Conservation (phyloP, 2,797 vertebrate species). For the Craterocephalus amniculus region DNA sequence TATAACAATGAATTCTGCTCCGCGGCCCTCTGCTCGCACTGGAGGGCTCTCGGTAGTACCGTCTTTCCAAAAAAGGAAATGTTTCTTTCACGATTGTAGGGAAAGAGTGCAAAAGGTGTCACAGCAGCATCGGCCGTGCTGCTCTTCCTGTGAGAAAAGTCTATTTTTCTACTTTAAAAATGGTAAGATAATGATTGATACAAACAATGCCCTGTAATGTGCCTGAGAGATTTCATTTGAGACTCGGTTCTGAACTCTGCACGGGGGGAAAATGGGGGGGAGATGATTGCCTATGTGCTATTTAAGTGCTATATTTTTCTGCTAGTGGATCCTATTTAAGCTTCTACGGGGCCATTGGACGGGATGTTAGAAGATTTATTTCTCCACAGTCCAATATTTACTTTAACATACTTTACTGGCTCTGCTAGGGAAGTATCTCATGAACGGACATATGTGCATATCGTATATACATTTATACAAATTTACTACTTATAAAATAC, state of each 20-base stretch:
- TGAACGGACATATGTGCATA: slow-evolving; percentile 73
- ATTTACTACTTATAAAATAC: slow-evolving; percentile 76
- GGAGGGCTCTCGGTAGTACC: slow-evolving; percentile 24
- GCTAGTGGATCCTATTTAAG: slow-evolving; percentile 66
- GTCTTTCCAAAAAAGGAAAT: slow-evolving; percentile 33
- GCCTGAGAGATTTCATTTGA: slow-evolving; percentile 78
- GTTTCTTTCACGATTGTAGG: slow-evolving; percentile 68
- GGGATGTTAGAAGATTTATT: slow-evolving; percentile 42
- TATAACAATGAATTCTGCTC: slow-evolving; percentile 44
- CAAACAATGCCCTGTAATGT: slow-evolving; percentile 76
- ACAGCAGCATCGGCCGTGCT: slow-evolving; percentile 16
- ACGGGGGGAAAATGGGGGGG: slow-evolving; percentile 15
- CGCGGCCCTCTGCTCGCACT: slow-evolving; percentile 36
- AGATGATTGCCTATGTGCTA: slow-evolving; percentile 82
- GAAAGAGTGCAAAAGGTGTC: slow-evolving; percentile 77
- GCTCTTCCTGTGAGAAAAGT: slow-evolving; percentile 39
- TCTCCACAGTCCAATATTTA: slow-evolving; percentile 52
- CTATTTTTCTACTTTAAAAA: slow-evolving; percentile 30
- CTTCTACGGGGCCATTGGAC: slow-evolving; percentile 61
- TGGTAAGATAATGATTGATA: slow-evolving; percentile 63
- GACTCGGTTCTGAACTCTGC: slow-evolving; percentile 63
- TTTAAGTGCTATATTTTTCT: slow-evolving; percentile 79
- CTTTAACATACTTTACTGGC: slow-evolving; percentile 54
- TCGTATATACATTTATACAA: slow-evolving; percentile 80
- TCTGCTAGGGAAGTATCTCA: slow-evolving; percentile 55